Evolutionary conservation across 2,888 invertebrate genomes (phyloP).

Genomic region (Eucera pruinosa): DNA sequence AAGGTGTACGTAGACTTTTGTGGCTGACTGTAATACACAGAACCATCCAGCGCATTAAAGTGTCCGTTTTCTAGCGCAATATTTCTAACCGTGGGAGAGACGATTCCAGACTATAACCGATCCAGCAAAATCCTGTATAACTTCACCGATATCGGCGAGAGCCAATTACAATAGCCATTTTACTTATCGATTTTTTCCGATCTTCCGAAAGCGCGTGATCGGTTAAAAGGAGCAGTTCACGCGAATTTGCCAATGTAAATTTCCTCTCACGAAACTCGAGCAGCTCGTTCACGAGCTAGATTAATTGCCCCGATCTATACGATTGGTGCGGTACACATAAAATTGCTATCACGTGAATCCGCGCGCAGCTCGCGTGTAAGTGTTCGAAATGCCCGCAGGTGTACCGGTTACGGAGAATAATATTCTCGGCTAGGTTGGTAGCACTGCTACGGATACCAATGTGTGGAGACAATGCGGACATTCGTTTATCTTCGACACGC

Average conservation of each 20-base stretch:
- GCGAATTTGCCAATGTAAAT: conserved; percentile 64
- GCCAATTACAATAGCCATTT: conserved; percentile 68
- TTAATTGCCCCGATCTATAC: conserved; percentile 71
- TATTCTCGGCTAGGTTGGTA: conserved; percentile 24
- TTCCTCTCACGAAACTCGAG: conserved; percentile 68
- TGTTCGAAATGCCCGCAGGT: conserved; percentile 22
- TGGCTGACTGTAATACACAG: too few species aligned
- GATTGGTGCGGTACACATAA: conserved; percentile 65
- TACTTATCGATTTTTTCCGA: conserved; percentile 67
- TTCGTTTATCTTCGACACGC: conserved; percentile 70
- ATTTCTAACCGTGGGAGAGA: conserved; percentile 34
- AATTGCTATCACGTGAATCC: conserved; percentile 72
- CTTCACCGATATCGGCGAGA: conserved; percentile 27
- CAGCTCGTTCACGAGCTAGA: conserved; percentile 56
- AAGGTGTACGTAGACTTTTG: too few species aligned
- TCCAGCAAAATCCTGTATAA: conserved; percentile 44
- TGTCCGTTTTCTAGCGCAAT: conserved; percentile 5
- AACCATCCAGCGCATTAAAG: too few species aligned
- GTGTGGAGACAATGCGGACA: conserved; percentile 67
- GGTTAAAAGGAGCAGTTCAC: conserved; percentile 52
- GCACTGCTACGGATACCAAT: conserved; percentile 23
- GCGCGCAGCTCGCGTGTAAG: conserved; percentile 20
- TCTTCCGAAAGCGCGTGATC: conserved; percentile 51
- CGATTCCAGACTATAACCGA: conserved; percentile 45
- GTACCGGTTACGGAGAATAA: conserved; percentile 7